Evolutionary conservation across 2,113 vertebrate genomes (phyloP), one percentile per base, ranked within the genome.

Genomic region (Nanorana parkeri): DNA sequence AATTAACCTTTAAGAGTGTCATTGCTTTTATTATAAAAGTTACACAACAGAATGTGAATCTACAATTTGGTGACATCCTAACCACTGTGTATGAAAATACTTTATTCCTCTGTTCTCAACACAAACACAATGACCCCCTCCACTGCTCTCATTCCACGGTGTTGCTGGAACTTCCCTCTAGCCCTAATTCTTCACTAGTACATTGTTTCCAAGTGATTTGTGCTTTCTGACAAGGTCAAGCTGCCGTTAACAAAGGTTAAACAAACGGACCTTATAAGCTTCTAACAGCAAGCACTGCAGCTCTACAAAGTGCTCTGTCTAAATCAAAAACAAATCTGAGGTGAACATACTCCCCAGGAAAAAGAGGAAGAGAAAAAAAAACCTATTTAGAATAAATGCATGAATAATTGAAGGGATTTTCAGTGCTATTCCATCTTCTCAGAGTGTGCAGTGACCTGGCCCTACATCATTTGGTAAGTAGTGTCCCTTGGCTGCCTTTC

Each of bases 221-320:
- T 87, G 76, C 85, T 92, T 91, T 90, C 74, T 96, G 95, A 96
- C 95, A 96, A 84, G 95, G 95, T 96, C 94, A 97, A 96, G 90
- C 92, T 95, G 90, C 93, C 94, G 92, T 94, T 85, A 95, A 81
- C 19, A 94, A 92, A 94, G 96, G 96, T 97, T 97, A 96, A 97
- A 94, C 92, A 96, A 97, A 96, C 92, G 90, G 91, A 92, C 91
- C 89, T 88, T 87, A 84, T 91, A 91, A 88, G 87, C 88, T 86
- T 84, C 87, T 90, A 89, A 87, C 87, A 86, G 84, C 87, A 66
- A 87, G 90, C 91, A 86, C 87, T 63, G 78, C 78, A 86, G 84
- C 85, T 87, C 24, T 88, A 87, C 87, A 89, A 86, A 83, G 84
- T 79, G 51, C 20, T 24, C 24, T 81, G 78, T 87, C 84, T 85